Conservation (phyloP, 2,113 vertebrate species). For the Varanus komodoensis region DNA sequence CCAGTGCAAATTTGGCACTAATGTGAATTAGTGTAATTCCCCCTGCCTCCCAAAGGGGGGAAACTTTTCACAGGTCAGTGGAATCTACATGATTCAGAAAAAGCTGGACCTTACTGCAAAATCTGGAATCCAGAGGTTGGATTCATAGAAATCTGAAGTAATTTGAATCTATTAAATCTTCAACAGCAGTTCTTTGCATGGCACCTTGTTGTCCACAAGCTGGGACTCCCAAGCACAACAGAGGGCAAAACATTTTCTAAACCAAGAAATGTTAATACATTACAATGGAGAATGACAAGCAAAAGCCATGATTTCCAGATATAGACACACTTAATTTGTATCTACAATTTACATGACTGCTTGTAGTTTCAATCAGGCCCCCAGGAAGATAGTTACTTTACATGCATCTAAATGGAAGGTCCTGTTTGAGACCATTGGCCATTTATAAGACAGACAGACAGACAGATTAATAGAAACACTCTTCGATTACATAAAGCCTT, state of each 20-base stretch:
- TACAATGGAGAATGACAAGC: too few relatives aligned
- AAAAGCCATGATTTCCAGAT: background rate
- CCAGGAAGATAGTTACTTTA: slow-evolving; percentile 23
- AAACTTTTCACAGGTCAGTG: too few relatives aligned
- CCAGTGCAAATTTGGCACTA: too few relatives aligned
- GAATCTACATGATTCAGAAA: too few relatives aligned
- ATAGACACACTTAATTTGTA: background rate
- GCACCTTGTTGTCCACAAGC: background rate
- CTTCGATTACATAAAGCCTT: background rate
- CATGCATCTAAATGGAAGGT: slow-evolving; percentile 5
- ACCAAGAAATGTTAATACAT: background rate
- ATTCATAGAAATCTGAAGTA: too few relatives aligned
- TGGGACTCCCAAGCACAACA: background rate
- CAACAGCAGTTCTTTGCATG: background rate
- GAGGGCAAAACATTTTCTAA: background rate
- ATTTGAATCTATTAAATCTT: too few relatives aligned
- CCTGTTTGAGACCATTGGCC: too few relatives aligned
- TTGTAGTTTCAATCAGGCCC: slow-evolving; percentile 7
- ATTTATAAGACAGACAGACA: too few relatives aligned
- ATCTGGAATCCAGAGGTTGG: too few relatives aligned
- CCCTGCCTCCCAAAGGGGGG: too few relatives aligned
- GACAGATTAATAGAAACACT: background rate
- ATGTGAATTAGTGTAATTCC: too few relatives aligned
- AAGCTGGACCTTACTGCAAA: too few relatives aligned
- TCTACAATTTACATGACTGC: background rate